A percentile compares a stretch with the other conserved stretches of the same genome.
Conservation (phyloP, 92 coral and sea anemone genomes). For the Chrysogorgia sp. region DNA sequence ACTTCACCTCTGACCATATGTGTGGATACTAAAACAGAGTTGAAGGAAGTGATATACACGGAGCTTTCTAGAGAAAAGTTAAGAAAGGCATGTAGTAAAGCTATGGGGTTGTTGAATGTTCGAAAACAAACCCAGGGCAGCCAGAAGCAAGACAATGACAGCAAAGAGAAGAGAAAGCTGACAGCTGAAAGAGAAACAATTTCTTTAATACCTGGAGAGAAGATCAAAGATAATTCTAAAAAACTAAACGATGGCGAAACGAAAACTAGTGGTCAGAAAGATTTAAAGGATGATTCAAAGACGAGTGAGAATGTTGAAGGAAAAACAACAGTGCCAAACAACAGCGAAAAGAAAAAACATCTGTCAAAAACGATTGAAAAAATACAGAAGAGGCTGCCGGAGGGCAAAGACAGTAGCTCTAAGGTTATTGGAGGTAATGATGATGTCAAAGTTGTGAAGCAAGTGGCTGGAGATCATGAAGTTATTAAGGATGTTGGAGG, state of each 20-base stretch:
- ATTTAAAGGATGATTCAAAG: neutral
- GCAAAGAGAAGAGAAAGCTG: neutral
- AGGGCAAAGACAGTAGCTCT: neutral
- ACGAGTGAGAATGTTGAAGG: neutral
- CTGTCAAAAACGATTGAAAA: constrained; percentile 19
- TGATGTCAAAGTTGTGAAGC: no score
- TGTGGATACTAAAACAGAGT: neutral
- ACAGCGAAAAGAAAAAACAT: neutral
- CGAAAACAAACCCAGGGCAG: neutral
- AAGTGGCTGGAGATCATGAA: no score
- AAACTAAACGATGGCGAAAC: neutral
- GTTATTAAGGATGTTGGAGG: no score
- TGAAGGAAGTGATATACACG: no score
- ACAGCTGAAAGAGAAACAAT: neutral
- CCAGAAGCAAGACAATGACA: no score
- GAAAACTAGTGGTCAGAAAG: neutral
- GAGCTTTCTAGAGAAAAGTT: neutral
- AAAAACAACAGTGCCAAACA: constrained; percentile 3
- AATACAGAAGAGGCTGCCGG: neutral
- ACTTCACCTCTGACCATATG: constrained; percentile 20
- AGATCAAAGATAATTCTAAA: neutral
- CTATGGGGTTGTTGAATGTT: constrained; percentile 6
- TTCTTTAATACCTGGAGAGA: neutral
- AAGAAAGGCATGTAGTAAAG: constrained; percentile 3
- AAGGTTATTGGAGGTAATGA: neutral